phyloP scores from a whole-genome alignment of 2,888 invertebrate species.

The Leptinotarsa juncta region DNA sequence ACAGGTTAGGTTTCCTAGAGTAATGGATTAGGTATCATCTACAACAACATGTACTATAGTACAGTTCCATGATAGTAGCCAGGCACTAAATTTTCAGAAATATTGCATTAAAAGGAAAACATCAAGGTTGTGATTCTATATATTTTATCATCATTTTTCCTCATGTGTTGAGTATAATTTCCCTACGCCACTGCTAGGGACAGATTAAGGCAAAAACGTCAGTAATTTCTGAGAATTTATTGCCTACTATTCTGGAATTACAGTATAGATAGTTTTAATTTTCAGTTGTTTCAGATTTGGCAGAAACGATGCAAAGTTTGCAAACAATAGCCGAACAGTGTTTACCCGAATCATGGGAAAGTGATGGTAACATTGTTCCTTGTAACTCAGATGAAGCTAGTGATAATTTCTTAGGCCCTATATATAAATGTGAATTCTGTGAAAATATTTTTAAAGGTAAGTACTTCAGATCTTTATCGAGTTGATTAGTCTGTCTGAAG shows the following conservation, averaged over 20 bases:
- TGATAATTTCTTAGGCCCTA: constrained; percentile 57
- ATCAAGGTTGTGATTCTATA: too few species aligned
- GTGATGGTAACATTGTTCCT: constrained; percentile 58
- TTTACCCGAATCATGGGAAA: constrained; percentile 64
- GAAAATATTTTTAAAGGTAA: constrained; percentile 61
- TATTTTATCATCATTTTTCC: too few species aligned
- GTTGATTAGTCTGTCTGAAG: too few species aligned
- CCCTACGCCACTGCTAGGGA: too few species aligned
- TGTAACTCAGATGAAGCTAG: constrained; percentile 54
- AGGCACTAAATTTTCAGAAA: too few species aligned
- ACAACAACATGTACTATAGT: not conserved
- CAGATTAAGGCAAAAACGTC: too few species aligned
- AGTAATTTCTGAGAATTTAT: too few species aligned
- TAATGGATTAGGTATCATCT: not conserved
- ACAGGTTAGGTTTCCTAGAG: constrained; percentile 52
- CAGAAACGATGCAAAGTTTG: constrained; percentile 64
- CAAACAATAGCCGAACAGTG: constrained; percentile 65
- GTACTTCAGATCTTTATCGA: not conserved
- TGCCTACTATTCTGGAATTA: too few species aligned
- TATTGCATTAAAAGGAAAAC: too few species aligned
- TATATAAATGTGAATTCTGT: constrained; percentile 63
- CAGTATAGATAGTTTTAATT: constrained; percentile 23
- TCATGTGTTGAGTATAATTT: too few species aligned
- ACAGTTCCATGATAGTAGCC: too few species aligned
- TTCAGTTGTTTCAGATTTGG: constrained; percentile 59